phyloP scores from a whole-genome alignment of 1,140 invertebrate genomes.

The Carposina sasakii region DNA sequence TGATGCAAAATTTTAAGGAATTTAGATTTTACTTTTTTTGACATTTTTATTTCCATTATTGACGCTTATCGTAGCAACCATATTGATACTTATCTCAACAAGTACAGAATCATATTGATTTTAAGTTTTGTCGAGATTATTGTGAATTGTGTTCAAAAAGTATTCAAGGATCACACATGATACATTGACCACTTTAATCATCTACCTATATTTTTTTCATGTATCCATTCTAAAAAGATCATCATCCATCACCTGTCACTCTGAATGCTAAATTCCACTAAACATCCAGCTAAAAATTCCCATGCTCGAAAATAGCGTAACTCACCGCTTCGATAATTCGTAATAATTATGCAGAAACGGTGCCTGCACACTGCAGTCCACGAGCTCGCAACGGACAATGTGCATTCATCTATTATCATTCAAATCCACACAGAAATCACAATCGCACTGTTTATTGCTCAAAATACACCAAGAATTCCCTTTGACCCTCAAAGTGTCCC shows the following conservation, averaged over 20 bases:
- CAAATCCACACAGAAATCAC: conserved; percentile 47
- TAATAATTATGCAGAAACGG: conserved; percentile 63
- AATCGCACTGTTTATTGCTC: conserved; percentile 70
- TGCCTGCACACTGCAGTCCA: conserved; percentile 61
- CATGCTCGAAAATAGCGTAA: conserved; percentile 38
- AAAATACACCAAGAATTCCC: conserved; percentile 69
- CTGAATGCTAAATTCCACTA: conserved; percentile 40
- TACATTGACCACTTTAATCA: no score
- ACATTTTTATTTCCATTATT: no score
- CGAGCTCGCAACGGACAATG: conserved; percentile 68
- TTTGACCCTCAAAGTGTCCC: conserved; percentile 61
- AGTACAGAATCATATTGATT: no score
- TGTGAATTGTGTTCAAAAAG: no score
- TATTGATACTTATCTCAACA: no score
- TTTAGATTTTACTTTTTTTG: no score
- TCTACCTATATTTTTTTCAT: no score
- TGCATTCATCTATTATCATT: conserved; percentile 64
- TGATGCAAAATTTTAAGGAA: no score
- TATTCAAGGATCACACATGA: no score
- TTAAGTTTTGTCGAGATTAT: no score
- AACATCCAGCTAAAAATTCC: conserved; percentile 39
- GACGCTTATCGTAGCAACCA: no score
- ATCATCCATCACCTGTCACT: conserved; percentile 34
- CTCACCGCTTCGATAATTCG: conserved; percentile 52
- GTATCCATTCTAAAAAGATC: no score